These are phyloP conservation scores for Chorisops tibialis DNA, from an alignment of 2,888 invertebrate species.

Conservation along the genomic window DNA sequence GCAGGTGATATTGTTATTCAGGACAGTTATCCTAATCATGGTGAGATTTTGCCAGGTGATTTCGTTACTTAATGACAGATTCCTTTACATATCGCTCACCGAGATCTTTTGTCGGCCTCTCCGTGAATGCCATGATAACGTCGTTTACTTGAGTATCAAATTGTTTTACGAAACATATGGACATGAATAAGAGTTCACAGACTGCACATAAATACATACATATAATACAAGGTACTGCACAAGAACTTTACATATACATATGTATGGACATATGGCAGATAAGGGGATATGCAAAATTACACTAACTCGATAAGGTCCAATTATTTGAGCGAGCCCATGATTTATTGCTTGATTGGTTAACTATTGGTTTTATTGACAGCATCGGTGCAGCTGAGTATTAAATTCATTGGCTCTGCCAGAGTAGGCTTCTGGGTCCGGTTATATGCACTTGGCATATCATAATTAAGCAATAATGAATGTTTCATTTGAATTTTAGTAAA, in stretches of 20 bases:
- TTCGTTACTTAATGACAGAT: conserved; percentile 20
- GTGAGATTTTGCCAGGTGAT: conserved; percentile 18
- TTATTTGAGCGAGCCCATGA: conserved; percentile 22
- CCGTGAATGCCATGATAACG: conserved; percentile 11
- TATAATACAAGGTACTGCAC: too few species aligned
- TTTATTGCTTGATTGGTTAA: conserved; percentile 24
- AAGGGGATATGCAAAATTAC: conserved; percentile 11
- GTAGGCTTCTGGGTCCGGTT: too few species aligned
- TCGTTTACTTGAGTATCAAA: too few species aligned
- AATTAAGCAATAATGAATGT: too few species aligned
- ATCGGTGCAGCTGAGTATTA: conserved; percentile 11
- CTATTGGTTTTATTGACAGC: conserved; percentile 20
- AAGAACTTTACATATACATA: too few species aligned
- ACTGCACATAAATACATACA: too few species aligned
- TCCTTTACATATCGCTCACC: conserved; percentile 21
- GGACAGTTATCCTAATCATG: conserved; percentile 25
- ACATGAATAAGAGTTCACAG: too few species aligned
- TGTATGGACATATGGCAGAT: too few species aligned
- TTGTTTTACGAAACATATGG: too few species aligned
- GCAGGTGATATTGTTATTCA: conserved; percentile 24
- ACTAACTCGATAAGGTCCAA: conserved; percentile 16
- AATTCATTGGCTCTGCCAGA: background rate
- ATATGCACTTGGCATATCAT: too few species aligned
- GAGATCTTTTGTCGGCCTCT: conserved; percentile 23
- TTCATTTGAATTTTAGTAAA: too few species aligned